Base-by-base conservation (phyloP, 1,140 invertebrate genomes). In the Halesus radiatus region DNA sequence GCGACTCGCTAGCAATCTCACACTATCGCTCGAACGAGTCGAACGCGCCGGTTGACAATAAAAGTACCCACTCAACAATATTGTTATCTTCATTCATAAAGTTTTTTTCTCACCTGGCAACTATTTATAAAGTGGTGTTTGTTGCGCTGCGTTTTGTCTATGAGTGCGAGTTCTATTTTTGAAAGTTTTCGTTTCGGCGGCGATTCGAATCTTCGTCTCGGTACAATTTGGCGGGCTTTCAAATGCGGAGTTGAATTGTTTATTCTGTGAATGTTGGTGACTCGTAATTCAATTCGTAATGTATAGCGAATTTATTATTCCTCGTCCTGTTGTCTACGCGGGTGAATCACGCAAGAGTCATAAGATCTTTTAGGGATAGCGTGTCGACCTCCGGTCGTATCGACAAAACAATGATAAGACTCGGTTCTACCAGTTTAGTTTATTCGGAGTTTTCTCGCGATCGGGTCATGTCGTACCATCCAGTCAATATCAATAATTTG, bases 361-460 rank as follows among this genome's bases (percentile, higher is more conserved):
- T n/a, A 20, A 45, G 7, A 45, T 23, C 18, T 52, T 56, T 37
- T 22, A 16, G 52, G 58, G 32, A 52, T 76, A 58, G 75, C 75
- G 75, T 76, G 75, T 66, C 75, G 58, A 58, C 75, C 60, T 76
- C 26, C 78, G 58, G 32, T 45, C 70, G 70, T 50, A 81, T 77
- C 80, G 80, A 81, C 74, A 77, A 72, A 77, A 77, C 80, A 73
- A 77, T 68, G 75, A 80, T 76, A 76, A 80, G 75, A 76, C 50
- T 60, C 29, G 13, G 32, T 22, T 32, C 56, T 62, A 22, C 56
- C 5, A 18, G 15, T 64, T 62, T 52, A 64, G 29, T 50, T 15
- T 64, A 52, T 64, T 76, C 50, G 15, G 56, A 64, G 58, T 62
- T 76, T n/a, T 60, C 37, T 64, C 56, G 37, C 18, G 22, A 66